phyloP scores from a whole-genome alignment of 2,797 vertebrate genomes.

The Xerus rutilus region DNA sequence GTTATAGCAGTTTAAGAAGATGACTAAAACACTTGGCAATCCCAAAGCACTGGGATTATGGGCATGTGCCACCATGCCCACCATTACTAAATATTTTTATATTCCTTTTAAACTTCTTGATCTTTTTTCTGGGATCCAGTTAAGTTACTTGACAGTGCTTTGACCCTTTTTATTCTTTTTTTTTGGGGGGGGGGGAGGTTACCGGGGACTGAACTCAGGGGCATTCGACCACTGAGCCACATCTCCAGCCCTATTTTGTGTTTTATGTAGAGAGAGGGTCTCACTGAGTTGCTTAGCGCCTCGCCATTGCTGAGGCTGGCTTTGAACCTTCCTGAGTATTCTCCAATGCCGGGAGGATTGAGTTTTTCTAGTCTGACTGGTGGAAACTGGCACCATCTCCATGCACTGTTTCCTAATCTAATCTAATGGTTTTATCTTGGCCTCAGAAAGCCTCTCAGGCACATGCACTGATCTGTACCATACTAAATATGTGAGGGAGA shows the following conservation, averaged over 20 bases:
- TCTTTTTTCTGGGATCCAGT: neutral
- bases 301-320: too few species aligned
- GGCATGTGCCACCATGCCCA: too few species aligned
- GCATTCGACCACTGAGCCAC: too few species aligned
- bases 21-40: too few species aligned
- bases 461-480: neutral
- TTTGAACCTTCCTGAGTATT: neutral
- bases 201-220: too few species aligned
- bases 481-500: neutral
- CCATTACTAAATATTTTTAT: neutral
- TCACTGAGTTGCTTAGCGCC: too few species aligned
- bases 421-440: neutral
- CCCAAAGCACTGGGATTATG: too few species aligned
- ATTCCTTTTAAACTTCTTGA: neutral
- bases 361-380: neutral
- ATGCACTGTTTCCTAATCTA: neutral
- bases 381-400: neutral
- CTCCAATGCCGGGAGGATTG: neutral
- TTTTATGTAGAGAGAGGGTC: too few species aligned
- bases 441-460: neutral
- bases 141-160: neutral
- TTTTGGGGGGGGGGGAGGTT: too few species aligned
- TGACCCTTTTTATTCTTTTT: neutral
- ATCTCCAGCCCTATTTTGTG: too few species aligned
- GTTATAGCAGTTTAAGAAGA: too few species aligned